Percentiles rank a stretch among this genome's conserved stretches.
Evolutionary conservation across 2,888 invertebrate species (phyloP).

Genomic region (Phasia obesa): DNA sequence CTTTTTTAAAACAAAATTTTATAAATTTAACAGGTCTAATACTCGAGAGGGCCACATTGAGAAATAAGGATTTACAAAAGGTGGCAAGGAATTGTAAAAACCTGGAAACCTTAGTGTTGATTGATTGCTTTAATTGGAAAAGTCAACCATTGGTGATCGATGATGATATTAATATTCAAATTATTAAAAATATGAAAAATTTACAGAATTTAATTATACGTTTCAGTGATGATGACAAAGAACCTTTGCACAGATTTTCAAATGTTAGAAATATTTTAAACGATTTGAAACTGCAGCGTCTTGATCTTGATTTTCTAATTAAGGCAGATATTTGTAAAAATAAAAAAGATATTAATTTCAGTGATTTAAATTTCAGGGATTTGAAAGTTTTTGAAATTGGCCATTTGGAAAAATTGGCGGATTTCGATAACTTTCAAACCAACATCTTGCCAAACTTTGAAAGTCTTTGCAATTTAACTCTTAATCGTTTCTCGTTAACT

Average conservation of each 20-base stretch:
- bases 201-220: background rate
- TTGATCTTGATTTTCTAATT: background rate
- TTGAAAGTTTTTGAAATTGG: background rate
- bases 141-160: background rate
- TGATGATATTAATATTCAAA: background rate
- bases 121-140: background rate
- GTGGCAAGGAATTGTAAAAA: background rate
- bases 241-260: background rate
- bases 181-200: background rate
- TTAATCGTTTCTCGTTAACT: background rate
- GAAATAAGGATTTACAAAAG: background rate
- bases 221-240: background rate
- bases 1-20: background rate
- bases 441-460: background rate
- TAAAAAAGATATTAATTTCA: background rate
- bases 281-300: background rate
- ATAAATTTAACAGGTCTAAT: background rate
- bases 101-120: background rate
- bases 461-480: background rate
- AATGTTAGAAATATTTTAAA: background rate
- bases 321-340: background rate
- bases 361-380: background rate
- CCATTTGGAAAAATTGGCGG: background rate
- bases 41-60: background rate
- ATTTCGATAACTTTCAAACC: background rate